Evolutionary conservation across 2,888 invertebrate genomes (phyloP).

Genomic region (Meloe dianella): DNA sequence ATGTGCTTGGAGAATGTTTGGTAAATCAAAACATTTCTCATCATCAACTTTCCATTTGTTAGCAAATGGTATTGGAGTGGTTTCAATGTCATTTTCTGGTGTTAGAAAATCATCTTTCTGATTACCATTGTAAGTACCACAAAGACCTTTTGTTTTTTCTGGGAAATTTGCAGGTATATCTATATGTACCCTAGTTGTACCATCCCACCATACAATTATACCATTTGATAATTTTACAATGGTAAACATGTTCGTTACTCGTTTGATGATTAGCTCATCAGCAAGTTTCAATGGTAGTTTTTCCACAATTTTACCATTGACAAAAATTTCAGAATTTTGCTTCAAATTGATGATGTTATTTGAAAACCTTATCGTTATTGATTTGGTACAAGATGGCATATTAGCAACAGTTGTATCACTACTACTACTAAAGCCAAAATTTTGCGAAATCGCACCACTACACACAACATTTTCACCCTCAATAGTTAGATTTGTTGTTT

Average conservation of each 20-base stretch:
- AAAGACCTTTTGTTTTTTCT: conserved; percentile 79
- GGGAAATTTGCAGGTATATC: conserved; percentile 77
- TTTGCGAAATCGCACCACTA: conserved; percentile 71
- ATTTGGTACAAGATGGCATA: conserved; percentile 78
- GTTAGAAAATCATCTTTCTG: conserved; percentile 89
- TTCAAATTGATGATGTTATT: conserved; percentile 70
- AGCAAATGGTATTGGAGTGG: conserved; percentile 75
- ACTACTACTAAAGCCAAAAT: conserved; percentile 19
- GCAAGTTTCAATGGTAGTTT: conserved; percentile 65
- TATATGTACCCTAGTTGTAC: conserved; percentile 80
- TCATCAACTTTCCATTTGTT: conserved; percentile 86
- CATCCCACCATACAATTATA: conserved; percentile 82
- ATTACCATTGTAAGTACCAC: conserved; percentile 88
- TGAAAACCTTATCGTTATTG: conserved; percentile 65
- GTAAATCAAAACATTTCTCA: conserved; percentile 75
- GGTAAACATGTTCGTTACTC: conserved; percentile 38
- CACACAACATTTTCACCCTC: conserved; percentile 85
- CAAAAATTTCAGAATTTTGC: conserved; percentile 72
- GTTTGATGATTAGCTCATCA: conserved; percentile 39
- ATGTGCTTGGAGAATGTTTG: conserved; percentile 66
- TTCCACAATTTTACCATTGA: conserved; percentile 66
- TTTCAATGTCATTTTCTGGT: conserved; percentile 83
- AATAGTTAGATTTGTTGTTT: conserved; percentile 71
- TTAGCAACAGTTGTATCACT: neutral
- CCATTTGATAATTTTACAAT: conserved; percentile 77